Base-by-base conservation (phyloP, 2,888 invertebrate genomes). In the Rhogogaster chlorosoma region DNA sequence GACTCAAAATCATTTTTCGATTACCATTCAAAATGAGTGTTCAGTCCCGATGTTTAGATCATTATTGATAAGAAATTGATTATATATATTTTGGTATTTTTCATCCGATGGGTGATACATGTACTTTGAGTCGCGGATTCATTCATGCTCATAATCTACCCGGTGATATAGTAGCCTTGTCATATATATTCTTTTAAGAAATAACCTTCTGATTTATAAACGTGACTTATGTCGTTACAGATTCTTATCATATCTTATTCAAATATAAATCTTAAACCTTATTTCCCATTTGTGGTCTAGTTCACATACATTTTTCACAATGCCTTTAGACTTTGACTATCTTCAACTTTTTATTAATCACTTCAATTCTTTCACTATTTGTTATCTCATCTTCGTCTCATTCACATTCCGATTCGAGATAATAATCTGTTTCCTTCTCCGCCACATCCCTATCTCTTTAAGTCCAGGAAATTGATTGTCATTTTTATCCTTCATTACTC, bases 211-310 rank as follows among this genome's bases (percentile, higher is more conserved):
- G 29, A 80, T 32, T 61, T 61, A n/a, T 61, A 36, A 32, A 29
- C 32, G 10, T 10, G n/a, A 77, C 26, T 49, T 49, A 49, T 22
- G 29, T 49, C 42, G 29, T 64, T 57, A 61, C 61, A 32, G 29
- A 57, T 61, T 36, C 26, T 57, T 80, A 32, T 61, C 61, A 57
- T 38, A 36, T 82, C 82, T 82, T 82, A 38, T 64, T 36, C 42
- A 36, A 82, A 82, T 64, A 64, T 26, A 64, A 64, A 64, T 64
- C 12, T 82, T 53, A 53, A 57, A 57, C 32, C 15, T 36, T 29
- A n/a, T n/a, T 57, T 0, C 0, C 12, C 26, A 42, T 12, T 53
- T 7, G 6, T 9, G 36, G 18, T 2, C 42, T 42, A 38, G 7
- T 12, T 22, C 15, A 32, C 18, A n/a, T 1, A 5, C 9, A 26